Base-by-base conservation (phyloP, 1,140 invertebrate species). In the Ceratina australensis region DNA sequence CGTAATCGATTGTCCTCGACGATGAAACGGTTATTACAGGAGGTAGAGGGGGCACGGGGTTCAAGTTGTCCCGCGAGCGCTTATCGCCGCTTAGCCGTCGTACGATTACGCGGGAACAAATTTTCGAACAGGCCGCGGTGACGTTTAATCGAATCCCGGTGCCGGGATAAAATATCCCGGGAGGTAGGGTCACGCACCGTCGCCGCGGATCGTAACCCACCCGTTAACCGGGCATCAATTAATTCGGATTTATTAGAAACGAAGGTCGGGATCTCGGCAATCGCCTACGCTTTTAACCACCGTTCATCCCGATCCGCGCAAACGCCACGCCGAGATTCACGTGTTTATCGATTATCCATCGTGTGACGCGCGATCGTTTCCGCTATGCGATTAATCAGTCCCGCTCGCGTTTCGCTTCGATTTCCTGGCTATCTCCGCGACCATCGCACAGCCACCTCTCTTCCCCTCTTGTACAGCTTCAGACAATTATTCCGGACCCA, bases 181-280 rank as follows among this genome's bases (percentile, higher is more conserved):
- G 33, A 42, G 69, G 72, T 63, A 64, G 54, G 50, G 74, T 77
- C 66, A 68, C 78, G 75, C 80, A 64, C 57, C 69, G 67, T 78
- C 80, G 80, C 71, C 42, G 64, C 52, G 56, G 5, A 5, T 33
- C 2, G 28, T n/a, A n/a, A n/a, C n/a, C 69, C 56, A 33, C 42
- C 33, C 54, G 74, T 49, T 66, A 78, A 72, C 66, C 50, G 68
- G 42, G 72, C 67, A 54, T 68, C 80, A 71, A 82, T 83, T 82
- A 83, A 68, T 82, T 79, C 66, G 69, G 80, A 83, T 79, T 83
- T 83, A 83, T 83, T 82, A 83, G 81, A 82, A n/a, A 83, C 72
- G 81, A 83, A 79, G 77, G 67, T 42, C 20, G 47, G 7, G 26
- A 33, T 4, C 68, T 24, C 24, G 8, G 13, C 42, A 15, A 20